Evolutionary conservation across 2,888 invertebrate species (phyloP).

Genomic region (Spodoptera littoralis): DNA sequence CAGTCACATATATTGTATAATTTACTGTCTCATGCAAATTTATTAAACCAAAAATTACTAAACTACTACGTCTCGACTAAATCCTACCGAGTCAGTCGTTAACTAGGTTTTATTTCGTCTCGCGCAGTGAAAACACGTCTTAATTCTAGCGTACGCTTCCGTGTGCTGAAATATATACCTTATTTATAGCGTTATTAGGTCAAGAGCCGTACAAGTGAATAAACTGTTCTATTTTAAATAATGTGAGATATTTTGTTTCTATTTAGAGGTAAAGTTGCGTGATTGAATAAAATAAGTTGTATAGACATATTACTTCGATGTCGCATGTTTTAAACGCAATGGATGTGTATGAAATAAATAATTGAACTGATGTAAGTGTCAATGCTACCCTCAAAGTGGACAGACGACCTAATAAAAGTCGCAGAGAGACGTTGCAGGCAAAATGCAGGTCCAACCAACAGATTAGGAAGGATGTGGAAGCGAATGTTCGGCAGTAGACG

Average conservation of each 20-base stretch:
- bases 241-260: neutral
- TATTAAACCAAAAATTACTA: slow-evolving; percentile 10
- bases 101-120: slow-evolving; percentile 35
- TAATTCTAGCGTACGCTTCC: slow-evolving; percentile 36
- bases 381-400: no score
- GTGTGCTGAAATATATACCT: slow-evolving; percentile 35
- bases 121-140: slow-evolving; percentile 20
- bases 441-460: no score
- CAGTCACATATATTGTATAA: neutral
- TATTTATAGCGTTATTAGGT: slow-evolving; percentile 48
- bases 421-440: no score
- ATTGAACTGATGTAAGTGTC: no score
- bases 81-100: slow-evolving; percentile 12
- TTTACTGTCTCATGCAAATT: neutral
- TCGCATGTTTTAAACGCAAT: neutral
- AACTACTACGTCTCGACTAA: neutral
- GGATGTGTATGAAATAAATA: no score
- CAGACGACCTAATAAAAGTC: no score
- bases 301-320: no score
- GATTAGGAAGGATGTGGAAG: no score
- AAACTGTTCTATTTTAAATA: slow-evolving; percentile 15
- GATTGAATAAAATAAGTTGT: neutral
- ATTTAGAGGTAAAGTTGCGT: neutral
- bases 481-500: no score
- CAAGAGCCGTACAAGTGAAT: slow-evolving; percentile 39